Base-by-base conservation (phyloP, 2,888 invertebrate species). In the Caenorhabditis wallacei region DNA sequence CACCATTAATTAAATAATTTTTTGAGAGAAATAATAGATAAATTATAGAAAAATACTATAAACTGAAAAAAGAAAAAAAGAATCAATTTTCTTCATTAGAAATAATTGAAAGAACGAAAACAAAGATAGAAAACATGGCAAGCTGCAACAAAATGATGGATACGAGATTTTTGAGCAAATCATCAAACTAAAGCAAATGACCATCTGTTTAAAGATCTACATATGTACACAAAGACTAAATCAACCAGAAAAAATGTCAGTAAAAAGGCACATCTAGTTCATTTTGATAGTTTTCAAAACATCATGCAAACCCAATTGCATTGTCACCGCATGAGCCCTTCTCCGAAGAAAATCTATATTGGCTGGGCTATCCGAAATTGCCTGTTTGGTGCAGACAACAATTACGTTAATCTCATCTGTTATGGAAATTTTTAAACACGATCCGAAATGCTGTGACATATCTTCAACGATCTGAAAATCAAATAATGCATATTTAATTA, bases 381-480 rank as follows among this genome's bases (percentile, higher is more conserved):
- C 61, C 59, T 82, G 78, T 51, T 71, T 72, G 24, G 82, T 78
- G 37, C 82, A 82, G 4, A 78, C 69, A 1, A 78, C 78, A 57
- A 82, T 82, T n/a, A 82, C 40, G 37, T 82, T 82, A 40, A 75
- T 72, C 56, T 83, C 85, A 2, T 76, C 64, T 2, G 64, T 76
- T 40, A 85, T 75, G 54, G 84, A 81, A 3, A 85, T 54, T 64
- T 70, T 80, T 8, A 85, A 43, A 51, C 85, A 85, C 1, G 84
- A 69, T 1, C 76, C 79, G 30, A 85, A 85, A 11, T 69, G 35
- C 35, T 74, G 70, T 2, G 71, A 78, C 1, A 83, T 13, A 20
- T 78, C 59, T 30, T 79, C 54, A 16, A 80, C 69, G 11, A 82
- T 64, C 78, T 82, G 78, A 51, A 82, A 68, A 46, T 35, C 54